phyloP scores from a whole-genome alignment of 64 coral and sea anemone species.

The Catalaphyllia jardinei region DNA sequence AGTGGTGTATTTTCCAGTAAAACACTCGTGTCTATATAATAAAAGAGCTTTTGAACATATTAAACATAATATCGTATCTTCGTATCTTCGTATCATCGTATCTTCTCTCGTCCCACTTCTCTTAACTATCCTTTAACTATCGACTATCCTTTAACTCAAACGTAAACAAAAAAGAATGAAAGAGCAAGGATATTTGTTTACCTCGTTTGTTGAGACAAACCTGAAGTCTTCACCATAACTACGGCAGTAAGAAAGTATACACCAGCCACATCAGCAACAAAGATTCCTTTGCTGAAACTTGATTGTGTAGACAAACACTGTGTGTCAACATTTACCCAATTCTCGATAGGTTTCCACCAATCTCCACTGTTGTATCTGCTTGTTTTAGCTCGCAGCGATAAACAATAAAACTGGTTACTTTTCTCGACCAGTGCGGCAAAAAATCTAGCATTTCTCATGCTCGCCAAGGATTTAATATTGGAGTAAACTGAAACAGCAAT shows the following conservation, averaged over 20 bases:
- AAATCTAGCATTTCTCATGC: neutral
- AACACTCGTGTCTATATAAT: too few species aligned
- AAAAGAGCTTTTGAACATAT: too few species aligned
- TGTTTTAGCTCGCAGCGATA: neutral
- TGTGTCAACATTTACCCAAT: constrained; percentile 10
- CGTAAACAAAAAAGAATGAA: too few species aligned
- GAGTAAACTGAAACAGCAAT: constrained; percentile 7
- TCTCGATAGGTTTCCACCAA: constrained; percentile 24
- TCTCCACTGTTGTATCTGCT: neutral
- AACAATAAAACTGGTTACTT: neutral
- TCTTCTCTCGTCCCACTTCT: too few species aligned
- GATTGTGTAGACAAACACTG: neutral
- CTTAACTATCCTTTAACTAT: too few species aligned
- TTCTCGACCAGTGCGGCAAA: constrained; percentile 1
- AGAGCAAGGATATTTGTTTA: neutral
- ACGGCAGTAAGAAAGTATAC: neutral
- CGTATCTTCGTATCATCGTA: too few species aligned
- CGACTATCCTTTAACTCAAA: too few species aligned
- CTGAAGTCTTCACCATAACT: constrained; percentile 8
- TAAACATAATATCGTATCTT: too few species aligned
- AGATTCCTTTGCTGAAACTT: neutral
- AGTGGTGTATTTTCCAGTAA: too few species aligned
- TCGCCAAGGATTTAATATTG: neutral
- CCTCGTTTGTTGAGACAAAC: neutral
- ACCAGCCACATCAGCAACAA: constrained; percentile 8